Base-by-base conservation (phyloP, 2,113 vertebrate species). In the Amblyopsis rosae region DNA sequence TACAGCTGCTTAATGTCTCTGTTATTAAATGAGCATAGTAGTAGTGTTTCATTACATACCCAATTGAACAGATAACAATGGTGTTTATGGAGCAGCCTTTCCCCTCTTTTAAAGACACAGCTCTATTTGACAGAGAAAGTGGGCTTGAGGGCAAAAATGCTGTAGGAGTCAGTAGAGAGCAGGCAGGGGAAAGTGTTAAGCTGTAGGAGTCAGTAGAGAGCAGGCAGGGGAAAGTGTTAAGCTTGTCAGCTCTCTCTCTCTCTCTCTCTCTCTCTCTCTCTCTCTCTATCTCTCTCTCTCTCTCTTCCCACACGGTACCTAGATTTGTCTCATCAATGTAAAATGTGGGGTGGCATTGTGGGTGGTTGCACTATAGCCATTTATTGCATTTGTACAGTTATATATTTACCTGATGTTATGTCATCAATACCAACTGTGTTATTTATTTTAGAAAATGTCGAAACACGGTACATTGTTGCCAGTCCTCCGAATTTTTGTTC, bases 141-240 rank as follows among this genome's bases (percentile, higher is more conserved):
- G 54, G 58, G 69, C 78, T 60, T 64, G 64, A 65, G 49, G 67
- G 35, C n/a, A 72, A 16, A 72, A 69, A 72, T 80, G 49, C 84
- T 75, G 76, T 71, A 86, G 87, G 81, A 88, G 82, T 86, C 80
- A 88, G 77, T 81, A 85, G 79, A 83, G 73, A 88, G 70, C 82
- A 83, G 68, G 59, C 65, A 12, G 35, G 6, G 19, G 12, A 15
- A 58, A 61, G 65, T 86, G 66, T 60, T 32, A 48, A 48, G n/a
- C n/a, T n/a, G 76, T 71, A 86, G 87, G 81, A 88, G 82, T 86
- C 80, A 88, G 77, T 80, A 85, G 79, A 83, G 73, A 88, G 70
- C 82, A 83, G 68, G 59, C 65, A 11, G 33, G 5, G 19, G 12
- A 13, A 58, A 60, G 65, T 86, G 66, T 60, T 26, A 48, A 48